These are phyloP conservation scores for Tiliacea aurago DNA, from an alignment of 2,888 invertebrate species.

Conservation along the genomic window DNA sequence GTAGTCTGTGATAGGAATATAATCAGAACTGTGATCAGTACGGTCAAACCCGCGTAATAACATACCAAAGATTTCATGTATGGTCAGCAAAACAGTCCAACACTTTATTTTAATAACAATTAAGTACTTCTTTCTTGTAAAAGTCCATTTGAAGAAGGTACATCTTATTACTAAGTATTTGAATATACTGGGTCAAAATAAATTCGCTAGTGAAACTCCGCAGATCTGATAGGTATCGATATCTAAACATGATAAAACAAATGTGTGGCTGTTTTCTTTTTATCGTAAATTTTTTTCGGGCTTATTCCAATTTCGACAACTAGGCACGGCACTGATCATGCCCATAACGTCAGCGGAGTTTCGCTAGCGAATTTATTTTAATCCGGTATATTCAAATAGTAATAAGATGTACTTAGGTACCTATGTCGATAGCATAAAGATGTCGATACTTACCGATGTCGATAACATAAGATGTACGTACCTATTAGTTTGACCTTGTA, in stretches of 20 bases:
- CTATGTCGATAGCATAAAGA: no score
- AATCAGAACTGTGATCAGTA: slow-evolving; percentile 80
- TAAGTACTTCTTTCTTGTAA: neutral
- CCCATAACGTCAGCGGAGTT: neutral
- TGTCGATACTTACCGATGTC: no score
- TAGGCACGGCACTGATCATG: neutral
- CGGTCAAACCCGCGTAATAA: slow-evolving; percentile 74
- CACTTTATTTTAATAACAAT: neutral
- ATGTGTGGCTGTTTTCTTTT: neutral
- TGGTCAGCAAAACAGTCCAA: slow-evolving; percentile 61
- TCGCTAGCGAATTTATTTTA: no score
- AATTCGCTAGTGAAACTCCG: neutral
- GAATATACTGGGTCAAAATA: neutral
- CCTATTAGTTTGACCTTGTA: neutral
- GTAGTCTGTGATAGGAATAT: slow-evolving; percentile 81
- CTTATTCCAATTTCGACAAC: neutral
- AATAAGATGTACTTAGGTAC: no score
- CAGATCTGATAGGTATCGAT: no score
- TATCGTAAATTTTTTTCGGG: neutral
- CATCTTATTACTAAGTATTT: neutral
- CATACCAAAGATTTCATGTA: slow-evolving; percentile 65
- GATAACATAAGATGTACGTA: no score
- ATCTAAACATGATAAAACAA: no score
- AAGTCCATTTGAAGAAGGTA: neutral
- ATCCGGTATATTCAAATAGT: no score